Evolutionary conservation across 1,140 invertebrate genomes (phyloP).

Genomic region (Sarcophaga bullata): DNA sequence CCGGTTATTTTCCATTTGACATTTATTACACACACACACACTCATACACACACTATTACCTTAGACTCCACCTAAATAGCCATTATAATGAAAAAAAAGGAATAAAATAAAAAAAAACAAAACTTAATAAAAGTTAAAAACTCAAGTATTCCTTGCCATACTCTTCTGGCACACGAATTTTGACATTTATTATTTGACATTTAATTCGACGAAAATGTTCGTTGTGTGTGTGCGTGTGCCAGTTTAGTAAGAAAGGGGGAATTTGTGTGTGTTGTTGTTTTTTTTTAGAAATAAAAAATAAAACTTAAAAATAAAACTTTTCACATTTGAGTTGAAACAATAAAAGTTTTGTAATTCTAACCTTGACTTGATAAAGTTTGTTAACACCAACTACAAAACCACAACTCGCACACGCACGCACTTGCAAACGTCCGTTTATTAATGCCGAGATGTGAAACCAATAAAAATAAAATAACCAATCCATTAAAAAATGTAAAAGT

Average conservation of each 20-base stretch:
- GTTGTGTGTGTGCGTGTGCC: neutral
- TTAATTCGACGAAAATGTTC: constrained; percentile 11
- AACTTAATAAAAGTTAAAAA: neutral
- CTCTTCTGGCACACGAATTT: neutral
- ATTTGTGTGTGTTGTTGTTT: no score
- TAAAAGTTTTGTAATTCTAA: constrained; percentile 44
- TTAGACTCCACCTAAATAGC: neutral
- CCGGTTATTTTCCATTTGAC: neutral
- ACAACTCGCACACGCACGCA: neutral
- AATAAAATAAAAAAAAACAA: constrained; percentile 21
- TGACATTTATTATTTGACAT: constrained; percentile 24
- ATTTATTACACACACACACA: neutral
- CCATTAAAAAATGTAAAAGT: neutral
- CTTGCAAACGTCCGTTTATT: no score
- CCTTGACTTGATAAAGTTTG: constrained; percentile 32
- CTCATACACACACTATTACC: neutral
- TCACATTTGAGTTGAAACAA: constrained; percentile 35
- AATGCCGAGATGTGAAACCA: neutral
- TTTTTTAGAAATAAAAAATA: neutral
- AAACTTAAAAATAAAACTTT: constrained; percentile 25
- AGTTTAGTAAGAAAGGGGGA: neutral
- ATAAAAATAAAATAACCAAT: neutral
- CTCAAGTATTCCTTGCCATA: neutral
- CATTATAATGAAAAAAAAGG: no score
- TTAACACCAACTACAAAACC: constrained; percentile 18